These are phyloP conservation scores for Entomobrya proxima DNA, from an alignment of 2,888 invertebrate genomes.

Conservation along the genomic window DNA sequence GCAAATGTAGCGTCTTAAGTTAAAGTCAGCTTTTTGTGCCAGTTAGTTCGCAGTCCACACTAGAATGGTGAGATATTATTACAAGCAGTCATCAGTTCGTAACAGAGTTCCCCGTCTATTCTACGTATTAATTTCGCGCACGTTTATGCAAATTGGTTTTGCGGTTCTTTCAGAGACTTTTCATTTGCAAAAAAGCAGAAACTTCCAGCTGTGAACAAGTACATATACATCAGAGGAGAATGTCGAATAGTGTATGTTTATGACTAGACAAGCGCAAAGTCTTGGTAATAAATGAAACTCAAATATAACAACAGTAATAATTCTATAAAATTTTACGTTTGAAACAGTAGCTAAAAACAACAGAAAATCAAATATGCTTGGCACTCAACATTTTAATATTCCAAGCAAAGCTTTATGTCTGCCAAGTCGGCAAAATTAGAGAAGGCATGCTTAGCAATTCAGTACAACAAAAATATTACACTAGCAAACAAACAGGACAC, in stretches of 20 bases:
- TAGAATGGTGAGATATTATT: neutral
- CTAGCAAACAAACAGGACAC: too few relatives aligned
- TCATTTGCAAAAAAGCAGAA: neutral
- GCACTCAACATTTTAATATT: too few relatives aligned
- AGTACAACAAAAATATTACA: too few relatives aligned
- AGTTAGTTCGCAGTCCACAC: constrained; percentile 29
- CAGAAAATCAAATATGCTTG: too few relatives aligned
- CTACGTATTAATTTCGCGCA: constrained; percentile 50
- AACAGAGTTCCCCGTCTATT: neutral
- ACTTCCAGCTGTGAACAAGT: constrained; percentile 50
- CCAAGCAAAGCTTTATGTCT: too few relatives aligned
- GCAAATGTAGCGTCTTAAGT: neutral
- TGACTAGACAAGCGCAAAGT: too few relatives aligned
- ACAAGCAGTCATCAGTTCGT: constrained; percentile 15
- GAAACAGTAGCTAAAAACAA: constrained; percentile 24
- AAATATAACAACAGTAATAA: neutral
- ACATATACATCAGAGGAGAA: neutral
- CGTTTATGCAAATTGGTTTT: constrained; percentile 55
- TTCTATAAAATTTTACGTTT: neutral
- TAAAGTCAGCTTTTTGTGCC: neutral
- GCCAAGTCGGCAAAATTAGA: too few relatives aligned
- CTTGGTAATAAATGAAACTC: neutral
- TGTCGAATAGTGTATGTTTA: neutral
- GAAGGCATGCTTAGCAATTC: too few relatives aligned
- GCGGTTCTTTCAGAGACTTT: constrained; percentile 44